Percentiles rank a stretch among this genome's conserved stretches.
These are phyloP conservation scores for Troides helena DNA, from an alignment of 2,888 invertebrate species.

Conservation along the genomic window DNA sequence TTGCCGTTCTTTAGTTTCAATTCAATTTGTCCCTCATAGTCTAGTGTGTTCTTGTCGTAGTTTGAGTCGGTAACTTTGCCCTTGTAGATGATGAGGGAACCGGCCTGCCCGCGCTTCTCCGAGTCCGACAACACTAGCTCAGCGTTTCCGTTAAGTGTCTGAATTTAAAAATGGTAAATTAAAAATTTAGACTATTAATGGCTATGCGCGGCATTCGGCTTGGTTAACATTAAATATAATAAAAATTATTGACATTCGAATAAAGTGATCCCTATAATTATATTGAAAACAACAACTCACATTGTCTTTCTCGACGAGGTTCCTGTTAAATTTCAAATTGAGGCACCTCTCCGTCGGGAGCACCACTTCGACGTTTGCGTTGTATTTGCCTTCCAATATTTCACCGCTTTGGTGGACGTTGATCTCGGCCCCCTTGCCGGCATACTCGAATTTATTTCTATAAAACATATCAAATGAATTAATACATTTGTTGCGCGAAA, in stretches of 20 bases:
- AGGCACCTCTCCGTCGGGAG: slow-evolving; percentile 69
- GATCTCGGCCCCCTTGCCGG: slow-evolving; percentile 63
- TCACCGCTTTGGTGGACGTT: slow-evolving; percentile 55
- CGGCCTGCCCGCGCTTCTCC: slow-evolving; percentile 57
- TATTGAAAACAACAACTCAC: slow-evolving; percentile 43
- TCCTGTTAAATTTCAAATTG: slow-evolving; percentile 59
- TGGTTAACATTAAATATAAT: no score
- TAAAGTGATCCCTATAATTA: neutral
- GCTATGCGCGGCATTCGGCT: no score
- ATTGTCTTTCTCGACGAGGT: slow-evolving; percentile 46
- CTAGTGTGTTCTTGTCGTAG: slow-evolving; percentile 49
- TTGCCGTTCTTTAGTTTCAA: slow-evolving; percentile 61
- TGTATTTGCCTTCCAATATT: slow-evolving; percentile 48
- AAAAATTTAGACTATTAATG: no score
- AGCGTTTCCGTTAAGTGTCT: slow-evolving; percentile 58
- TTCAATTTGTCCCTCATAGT: slow-evolving; percentile 60
- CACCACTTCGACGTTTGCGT: slow-evolving; percentile 60
- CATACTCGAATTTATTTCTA: slow-evolving; percentile 72
- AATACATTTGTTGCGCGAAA: no score
- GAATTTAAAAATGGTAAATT: neutral
- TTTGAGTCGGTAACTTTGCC: slow-evolving; percentile 56
- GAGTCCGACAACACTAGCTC: slow-evolving; percentile 58
- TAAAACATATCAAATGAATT: slow-evolving; percentile 21
- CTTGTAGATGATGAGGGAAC: slow-evolving; percentile 59
- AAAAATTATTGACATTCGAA: no score